Conservation (phyloP, 1,140 invertebrate genomes). For the Eriocheir sinensis region DNA sequence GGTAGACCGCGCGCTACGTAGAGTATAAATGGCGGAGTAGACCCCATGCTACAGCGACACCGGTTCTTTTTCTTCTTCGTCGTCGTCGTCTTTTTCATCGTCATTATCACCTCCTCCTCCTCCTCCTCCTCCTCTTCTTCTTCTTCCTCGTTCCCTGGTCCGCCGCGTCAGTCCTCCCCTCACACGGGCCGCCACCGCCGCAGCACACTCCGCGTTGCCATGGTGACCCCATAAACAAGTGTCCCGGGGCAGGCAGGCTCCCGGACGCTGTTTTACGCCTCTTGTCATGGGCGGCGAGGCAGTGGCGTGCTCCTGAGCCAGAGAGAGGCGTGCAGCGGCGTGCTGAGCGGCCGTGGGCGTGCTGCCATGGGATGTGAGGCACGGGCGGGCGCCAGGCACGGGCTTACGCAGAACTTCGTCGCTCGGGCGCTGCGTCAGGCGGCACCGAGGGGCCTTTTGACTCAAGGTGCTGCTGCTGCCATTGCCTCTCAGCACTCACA, state of each 20-base stretch:
- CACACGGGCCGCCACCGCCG: not conserved
- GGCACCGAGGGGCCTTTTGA: not conserved
- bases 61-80: too few species aligned
- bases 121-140: too few species aligned
- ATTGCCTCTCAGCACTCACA: not conserved
- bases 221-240: slow-evolving; percentile 6
- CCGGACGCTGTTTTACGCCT: not conserved
- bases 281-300: not conserved
- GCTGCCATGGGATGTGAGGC: slow-evolving; percentile 19
- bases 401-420: not conserved
- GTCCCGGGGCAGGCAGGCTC: not conserved
- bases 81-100: too few species aligned
- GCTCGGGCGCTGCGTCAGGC: not conserved
- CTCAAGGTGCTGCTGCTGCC: not conserved
- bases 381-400: not conserved
- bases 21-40: too few species aligned
- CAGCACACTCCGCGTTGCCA: not conserved
- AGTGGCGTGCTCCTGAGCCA: not conserved
- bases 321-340: not conserved
- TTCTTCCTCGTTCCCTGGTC: too few species aligned
- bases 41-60: too few species aligned
- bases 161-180: too few species aligned
- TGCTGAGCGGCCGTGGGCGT: not conserved
- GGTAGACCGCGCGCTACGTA: too few species aligned
- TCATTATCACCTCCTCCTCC: too few species aligned